A percentile compares a stretch with the other conserved stretches of the same genome.
phyloP scores from a whole-genome alignment of 1,140 invertebrate genomes.

The Alviniconcha marisindica region DNA sequence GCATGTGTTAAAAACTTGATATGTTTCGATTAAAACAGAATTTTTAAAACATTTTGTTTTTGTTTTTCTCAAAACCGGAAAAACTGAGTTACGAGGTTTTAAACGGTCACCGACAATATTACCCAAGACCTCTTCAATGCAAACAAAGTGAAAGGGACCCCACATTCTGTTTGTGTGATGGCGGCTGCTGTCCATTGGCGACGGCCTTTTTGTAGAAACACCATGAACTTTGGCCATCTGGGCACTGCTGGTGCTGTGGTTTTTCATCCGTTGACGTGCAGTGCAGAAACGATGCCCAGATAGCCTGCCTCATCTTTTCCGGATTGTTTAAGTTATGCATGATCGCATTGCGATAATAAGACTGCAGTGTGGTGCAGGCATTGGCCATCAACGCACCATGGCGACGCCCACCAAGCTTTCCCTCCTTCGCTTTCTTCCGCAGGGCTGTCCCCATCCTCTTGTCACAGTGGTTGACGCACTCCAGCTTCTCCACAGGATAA shows the following conservation, averaged over 20 bases:
- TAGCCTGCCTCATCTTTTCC: constrained; percentile 24
- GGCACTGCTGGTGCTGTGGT: constrained; percentile 23
- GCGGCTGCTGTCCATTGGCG: neutral
- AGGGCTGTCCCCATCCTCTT: neutral
- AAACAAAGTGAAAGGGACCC: no score
- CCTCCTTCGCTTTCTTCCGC: neutral
- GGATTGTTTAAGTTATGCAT: neutral
- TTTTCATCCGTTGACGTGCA: constrained; percentile 22
- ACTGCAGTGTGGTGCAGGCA: neutral
- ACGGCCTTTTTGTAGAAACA: constrained; percentile 42
- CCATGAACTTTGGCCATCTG: constrained; percentile 22
- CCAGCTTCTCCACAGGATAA: no score
- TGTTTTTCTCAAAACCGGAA: no score
- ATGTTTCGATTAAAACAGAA: no score
- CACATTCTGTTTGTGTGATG: no score
- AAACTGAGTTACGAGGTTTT: no score
- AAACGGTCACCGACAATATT: no score
- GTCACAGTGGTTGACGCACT: no score
- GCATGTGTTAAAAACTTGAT: no score
- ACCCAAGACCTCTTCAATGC: no score
- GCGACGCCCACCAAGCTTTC: neutral
- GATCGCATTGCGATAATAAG: neutral
- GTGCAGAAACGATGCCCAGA: constrained; percentile 34
- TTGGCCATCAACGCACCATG: neutral
- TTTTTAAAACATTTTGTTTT: no score